Conservation (phyloP, 2,888 invertebrate species). For the Dynastes maya region DNA sequence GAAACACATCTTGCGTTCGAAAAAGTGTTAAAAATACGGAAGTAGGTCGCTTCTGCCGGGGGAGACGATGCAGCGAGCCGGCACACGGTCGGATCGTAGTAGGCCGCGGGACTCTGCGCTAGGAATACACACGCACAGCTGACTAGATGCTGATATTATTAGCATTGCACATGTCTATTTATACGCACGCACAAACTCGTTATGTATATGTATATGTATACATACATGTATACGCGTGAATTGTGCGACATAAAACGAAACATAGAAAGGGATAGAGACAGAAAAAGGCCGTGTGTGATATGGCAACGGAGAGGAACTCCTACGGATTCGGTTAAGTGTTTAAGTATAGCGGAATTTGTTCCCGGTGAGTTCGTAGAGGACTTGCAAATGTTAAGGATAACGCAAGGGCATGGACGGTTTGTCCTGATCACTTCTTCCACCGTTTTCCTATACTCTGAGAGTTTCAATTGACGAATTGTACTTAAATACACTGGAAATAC, state of each 20-base stretch:
- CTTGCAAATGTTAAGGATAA: conserved; percentile 57
- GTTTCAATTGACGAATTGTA: too few species aligned
- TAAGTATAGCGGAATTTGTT: conserved; percentile 54
- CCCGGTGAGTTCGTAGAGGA: conserved; percentile 50
- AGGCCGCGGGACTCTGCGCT: conserved; percentile 52
- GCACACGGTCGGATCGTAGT: conserved; percentile 54
- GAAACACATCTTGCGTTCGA: conserved; percentile 60
- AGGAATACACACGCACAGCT: conserved; percentile 56
- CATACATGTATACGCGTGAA: too few species aligned
- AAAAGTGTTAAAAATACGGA: conserved; percentile 65
- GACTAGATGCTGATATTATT: conserved; percentile 58
- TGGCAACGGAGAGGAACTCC: conserved; percentile 53
- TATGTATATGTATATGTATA: too few species aligned
- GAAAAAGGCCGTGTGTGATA: background rate
- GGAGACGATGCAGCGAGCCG: conserved; percentile 52
- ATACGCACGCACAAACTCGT: conserved; percentile 1
- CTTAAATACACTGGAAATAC: too few species aligned
- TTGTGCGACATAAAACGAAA: background rate
- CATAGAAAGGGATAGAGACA: background rate
- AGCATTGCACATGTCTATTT: conserved; percentile 54
- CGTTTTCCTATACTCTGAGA: too few species aligned
- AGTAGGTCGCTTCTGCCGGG: conserved; percentile 63
- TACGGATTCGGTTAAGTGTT: conserved; percentile 54
- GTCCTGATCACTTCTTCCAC: background rate
- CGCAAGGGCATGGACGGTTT: conserved; percentile 51